Base-by-base conservation (phyloP, 2,797 vertebrate species). In the Tamandua tetradactyla region DNA sequence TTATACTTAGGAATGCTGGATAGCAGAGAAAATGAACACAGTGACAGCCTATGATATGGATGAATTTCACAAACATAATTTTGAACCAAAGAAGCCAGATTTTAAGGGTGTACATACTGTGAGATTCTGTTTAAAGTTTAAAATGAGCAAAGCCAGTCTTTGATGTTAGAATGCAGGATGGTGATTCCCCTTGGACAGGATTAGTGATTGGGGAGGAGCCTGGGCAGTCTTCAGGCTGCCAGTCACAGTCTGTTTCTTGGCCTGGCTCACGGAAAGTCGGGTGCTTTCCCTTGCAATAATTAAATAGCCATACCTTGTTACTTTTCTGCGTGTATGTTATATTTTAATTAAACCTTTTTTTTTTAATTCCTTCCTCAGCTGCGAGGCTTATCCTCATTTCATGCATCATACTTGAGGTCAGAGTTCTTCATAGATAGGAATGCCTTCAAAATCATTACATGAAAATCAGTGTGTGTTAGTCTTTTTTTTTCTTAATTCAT, bases 321-420 rank as follows among this genome's bases (percentile, higher is more conserved):
- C 10, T 90, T 85, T 95, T 79, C 44, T 80, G 55, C 6, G 3
- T 5, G 5, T 40, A 4, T 55, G 59, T 84, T 91, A 23, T 44
- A 32, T 69, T 93, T 95, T 89, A 83, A 76, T 90, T 42, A 94
- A 91, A 89, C 80, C 15, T 5, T 55, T 64, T n/a, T n/a, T n/a
- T n/a, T n/a, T n/a, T n/a, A n/a, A n/a, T n/a, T n/a, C n/a, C n/a
- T n/a, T 83, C 30, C 30, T 64, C 5, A 35, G 35, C 47, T 66
- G 22, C 17, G 37, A 84, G 7, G 57, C 44, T 87, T 32, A 5
- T 23, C 20, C 94, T 91, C 1, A 27, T 79, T 83, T 86, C n/a
- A 32, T 52, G 12, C 44, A 68, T 83, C 12, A 18, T 20, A 20
- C 15, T 81, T 81, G 13, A 87, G 32, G 57, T 82, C 59, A 74